Evolutionary conservation across 2,888 invertebrate genomes (phyloP), one percentile per base, ranked within the genome.

Genomic region (Neocrepidodera transversa): DNA sequence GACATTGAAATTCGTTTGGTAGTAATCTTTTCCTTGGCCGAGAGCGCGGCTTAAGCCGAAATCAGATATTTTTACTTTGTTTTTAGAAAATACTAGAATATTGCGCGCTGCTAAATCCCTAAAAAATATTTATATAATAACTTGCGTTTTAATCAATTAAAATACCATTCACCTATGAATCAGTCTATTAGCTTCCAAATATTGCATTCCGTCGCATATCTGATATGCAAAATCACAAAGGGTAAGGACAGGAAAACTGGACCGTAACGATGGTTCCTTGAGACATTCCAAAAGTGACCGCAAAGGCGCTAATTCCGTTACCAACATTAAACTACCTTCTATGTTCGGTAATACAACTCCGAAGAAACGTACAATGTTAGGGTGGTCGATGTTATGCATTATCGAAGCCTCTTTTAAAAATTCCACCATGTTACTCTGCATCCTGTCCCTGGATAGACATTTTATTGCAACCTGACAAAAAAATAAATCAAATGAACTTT

Each of bases 1-100:
- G 30, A 97, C 95, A 78, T 95, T 96, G 78, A 97, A 97, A 82
- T 98, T 97, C 2, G 96, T 97, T 79, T 97, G 96, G 77, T 99
- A 99, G 78, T 99, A 99, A 79, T 99, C 97, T 79, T 98, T 98
- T 20, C 97, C 98, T 45, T 95, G 95, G 1, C 98, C 97, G 52
- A 99, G 81, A 0, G 97, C 97, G 53, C 97, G 86, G 0, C 97
- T 97, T 51, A 99, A 80, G 2, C 98, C 98, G 80, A 99, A 97
- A 78, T 99, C 98, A 0, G 97, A 97, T 65, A 99, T 97, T 83
- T 99, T 99, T 4, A 98, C 97, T 82, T 92, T 93, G 75, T 95
- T 92, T 79, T 95, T 95, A 60, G 91, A 92, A 81, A 97, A 98
- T 0, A 99, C 98, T 70, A 99, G 86, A 71, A 99, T 97, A 82